Base-by-base conservation (phyloP, 2,888 invertebrate genomes). In the Phyto melanocephala region DNA sequence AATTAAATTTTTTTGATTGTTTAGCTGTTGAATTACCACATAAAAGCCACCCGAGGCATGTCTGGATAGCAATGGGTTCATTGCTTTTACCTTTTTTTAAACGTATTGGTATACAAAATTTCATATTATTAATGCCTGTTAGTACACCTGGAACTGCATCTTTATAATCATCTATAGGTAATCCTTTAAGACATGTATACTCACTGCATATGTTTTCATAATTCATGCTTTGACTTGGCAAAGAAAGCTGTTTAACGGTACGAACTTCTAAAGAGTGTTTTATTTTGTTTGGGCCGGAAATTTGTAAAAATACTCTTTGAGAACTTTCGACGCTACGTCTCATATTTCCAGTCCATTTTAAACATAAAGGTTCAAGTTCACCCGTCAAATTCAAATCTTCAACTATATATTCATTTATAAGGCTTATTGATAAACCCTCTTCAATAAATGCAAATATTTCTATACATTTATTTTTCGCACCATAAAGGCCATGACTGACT, bases 81-180 rank as follows among this genome's bases (percentile, higher is more conserved):
- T 54, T 40, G 7, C 2, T 15, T 10, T 40, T 50, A 13, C 52
- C 52, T 22, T 52, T 52, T 40, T 52, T 52, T 7, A 67, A 5
- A 8, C 56, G 22, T 4, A 15, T 70, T 40, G 42, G 54, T 56
- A 62, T 7, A 28, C 81, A 60, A 28, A 76, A 15, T 17, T 54
- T 77, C 17, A 68, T 56, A 50, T 78, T 62, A 47, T 78, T 70
- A 52, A 81, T 28, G 10, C 82, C 79, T 20, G 79, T 58, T 1
- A 82, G 56, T 6, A 82, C 13, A 20, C 45, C 42, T 13, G 70
- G 78, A 11, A 37, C 62, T 11, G 80, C 77, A 33, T 56, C 4
- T 6, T 10, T 47, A n/a, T 77, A 80, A 20, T 50, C 52, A 5
- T 42, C 11, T 17, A 70, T 58, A n/a, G 47, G 70, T 28, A 60